phyloP scores from a whole-genome alignment of 2,888 invertebrate species.

The Metopia argyrocephala region DNA sequence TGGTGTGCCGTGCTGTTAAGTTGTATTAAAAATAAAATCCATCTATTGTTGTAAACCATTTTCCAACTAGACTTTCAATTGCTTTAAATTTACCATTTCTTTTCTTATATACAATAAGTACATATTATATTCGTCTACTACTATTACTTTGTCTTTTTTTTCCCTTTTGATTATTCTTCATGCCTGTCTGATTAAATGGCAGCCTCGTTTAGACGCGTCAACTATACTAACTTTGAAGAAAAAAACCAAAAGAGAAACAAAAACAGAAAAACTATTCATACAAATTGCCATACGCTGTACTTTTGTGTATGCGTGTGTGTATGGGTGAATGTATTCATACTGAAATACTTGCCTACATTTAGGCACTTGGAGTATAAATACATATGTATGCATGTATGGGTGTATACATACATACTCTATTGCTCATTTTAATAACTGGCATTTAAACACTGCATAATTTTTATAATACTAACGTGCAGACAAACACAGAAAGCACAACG shows the following conservation, averaged over 20 bases:
- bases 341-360: neutral
- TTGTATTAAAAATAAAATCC: too few species aligned
- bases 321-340: too few species aligned
- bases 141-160: neutral
- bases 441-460: neutral
- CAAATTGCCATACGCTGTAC: too few species aligned
- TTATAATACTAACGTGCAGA: too few species aligned
- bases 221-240: too few species aligned
- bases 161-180: conserved; percentile 34
- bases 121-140: neutral
- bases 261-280: too few species aligned
- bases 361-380: too few species aligned
- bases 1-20: too few species aligned
- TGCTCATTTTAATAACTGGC: neutral
- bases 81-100: neutral
- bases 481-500: too few species aligned
- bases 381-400: neutral
- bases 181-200: conserved; percentile 46
- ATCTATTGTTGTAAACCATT: neutral
- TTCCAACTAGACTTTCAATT: conserved; percentile 2
- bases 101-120: neutral
- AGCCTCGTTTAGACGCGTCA: conserved; percentile 30
- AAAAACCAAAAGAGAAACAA: too few species aligned
- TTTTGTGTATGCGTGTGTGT: too few species aligned
- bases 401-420: neutral